Base-by-base conservation (phyloP, 2,113 vertebrate species). In the Prietella phreatophila region DNA sequence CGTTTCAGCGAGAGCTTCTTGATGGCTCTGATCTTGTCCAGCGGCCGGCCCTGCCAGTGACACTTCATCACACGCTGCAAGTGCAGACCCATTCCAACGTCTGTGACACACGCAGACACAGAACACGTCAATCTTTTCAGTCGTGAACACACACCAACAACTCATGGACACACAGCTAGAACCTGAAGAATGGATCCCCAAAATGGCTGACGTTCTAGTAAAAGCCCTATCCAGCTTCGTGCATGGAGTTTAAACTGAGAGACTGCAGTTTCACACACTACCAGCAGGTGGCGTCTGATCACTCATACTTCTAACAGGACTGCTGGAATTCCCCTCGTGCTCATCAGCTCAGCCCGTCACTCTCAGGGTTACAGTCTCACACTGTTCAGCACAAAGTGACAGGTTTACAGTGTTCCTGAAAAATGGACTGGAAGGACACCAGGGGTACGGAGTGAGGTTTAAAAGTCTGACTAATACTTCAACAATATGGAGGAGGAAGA, bases 41-140 rank as follows among this genome's bases (percentile, higher is more conserved):
- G 96, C 89, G 96, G 95, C 85, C 97, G 97, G 91, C 95, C 96
- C 93, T 97, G 96, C 94, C 96, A 96, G 83, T 97, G 96, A 82
- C 96, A 95, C 91, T 97, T 97, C 92, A 97, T 87, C 92, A 96
- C 94, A 88, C 96, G 95, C 93, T 96, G 96, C 92, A 97, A 95
- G 91, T 96, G 96, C 90, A 97, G 94, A 93, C 95, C 95, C 7
- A 94, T 94, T 55, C 96, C 95, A 82, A 97, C 95, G 89, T 97
- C 96, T 92, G 69, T 63, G 63, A 22, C 27, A 71, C 50, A 87
- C 67, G 50, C 50, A 63, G 55, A 50, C 56, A 42, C 22, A 19
- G 39, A 22, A 65, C 30, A 58, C 63, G 50, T 19, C 36, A 27
- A 39, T 19, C 19, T 22, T 20, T 82, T 25, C 53, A 56, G 22